Evolutionary conservation across 2,797 vertebrate genomes (phyloP).

Genomic region (Valencia hispanica): DNA sequence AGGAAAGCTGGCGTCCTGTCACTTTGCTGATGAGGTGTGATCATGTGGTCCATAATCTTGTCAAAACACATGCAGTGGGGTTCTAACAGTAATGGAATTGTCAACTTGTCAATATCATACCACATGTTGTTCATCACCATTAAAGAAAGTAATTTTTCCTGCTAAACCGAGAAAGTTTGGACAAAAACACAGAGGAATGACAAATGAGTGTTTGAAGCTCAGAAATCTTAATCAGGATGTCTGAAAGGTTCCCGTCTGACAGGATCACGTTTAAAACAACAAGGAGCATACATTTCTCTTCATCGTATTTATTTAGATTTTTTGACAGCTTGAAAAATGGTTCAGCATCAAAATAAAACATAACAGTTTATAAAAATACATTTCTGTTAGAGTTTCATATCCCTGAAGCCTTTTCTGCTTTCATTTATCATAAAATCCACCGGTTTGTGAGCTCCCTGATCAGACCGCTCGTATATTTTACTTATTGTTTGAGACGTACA

Average conservation of each 20-base stretch:
- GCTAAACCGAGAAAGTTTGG: conserved; percentile 37
- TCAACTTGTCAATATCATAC: conserved; percentile 41
- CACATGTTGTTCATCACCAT: conserved; percentile 23
- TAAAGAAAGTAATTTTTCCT: conserved; percentile 36
- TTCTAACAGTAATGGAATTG: conserved; percentile 54
- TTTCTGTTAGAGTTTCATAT: conserved; percentile 68
- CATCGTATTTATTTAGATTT: conserved; percentile 61
- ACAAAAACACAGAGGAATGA: conserved; percentile 47
- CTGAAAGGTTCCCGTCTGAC: conserved; percentile 16
- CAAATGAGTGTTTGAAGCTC: conserved; percentile 17
- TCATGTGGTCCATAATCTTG: conserved; percentile 34
- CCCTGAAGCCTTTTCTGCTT: conserved; percentile 68
- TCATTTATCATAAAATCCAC: conserved; percentile 69
- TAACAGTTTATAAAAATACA: conserved; percentile 69
- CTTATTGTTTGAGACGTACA: conserved; percentile 52
- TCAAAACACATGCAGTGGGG: conserved; percentile 19
- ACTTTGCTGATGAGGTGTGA: conserved; percentile 19
- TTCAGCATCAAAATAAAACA: conserved; percentile 60
- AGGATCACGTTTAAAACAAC: conserved; percentile 32
- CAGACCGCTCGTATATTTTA: conserved; percentile 51
- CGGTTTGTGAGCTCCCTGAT: conserved; percentile 60
- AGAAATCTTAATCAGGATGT: conserved; percentile 18
- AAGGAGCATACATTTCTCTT: conserved; percentile 32
- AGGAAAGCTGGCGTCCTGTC: conserved; percentile 32
- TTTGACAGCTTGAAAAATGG: conserved; percentile 71